Base-by-base conservation (phyloP, 2,113 vertebrate genomes). In the Antigone vipio region DNA sequence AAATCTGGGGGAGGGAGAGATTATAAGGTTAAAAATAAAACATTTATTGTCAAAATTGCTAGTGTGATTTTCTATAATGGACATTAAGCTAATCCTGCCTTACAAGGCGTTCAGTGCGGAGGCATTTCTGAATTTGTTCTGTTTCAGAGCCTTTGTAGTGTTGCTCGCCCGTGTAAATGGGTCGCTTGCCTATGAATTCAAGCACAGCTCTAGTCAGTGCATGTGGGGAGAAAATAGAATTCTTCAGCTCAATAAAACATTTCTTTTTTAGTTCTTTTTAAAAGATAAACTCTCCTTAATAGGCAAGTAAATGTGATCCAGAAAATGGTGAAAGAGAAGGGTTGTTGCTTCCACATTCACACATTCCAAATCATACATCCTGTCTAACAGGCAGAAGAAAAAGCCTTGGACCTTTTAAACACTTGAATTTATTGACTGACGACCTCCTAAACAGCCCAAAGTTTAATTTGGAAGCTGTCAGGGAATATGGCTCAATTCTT, bases 391-490 rank as follows among this genome's bases (percentile, higher is more conserved):
- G 80, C 52, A 63, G 85, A 35, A 88, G 60, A 6, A 91, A 19
- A 58, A 94, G 71, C 90, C 74, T 52, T 75, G 88, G 66, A 27
- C 88, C 88, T 85, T 47, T 34, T 47, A 56, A 82, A 44, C 88
- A 68, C 90, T 85, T 20, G 94, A 45, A 96, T 95, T 96, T 88
- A 92, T 78, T 92, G 95, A 85, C 66, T 92, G 95, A 30, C 88
- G 92, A 3, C 13, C 81, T 89, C 92, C 74, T 63, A 23, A 95
- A 72, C 47, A 93, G 92, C 94, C 85, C 53, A 1, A 19, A 21
- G 78, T 93, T 94, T 95, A 85, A 96, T 96, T 56, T 95, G 94
- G 94, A 10, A 92, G 88, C 95, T 96, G 96, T 76, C 92, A 94
- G 90, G 71, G 74, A 68, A 23, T 22, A 52, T 24, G 47, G 81